These are phyloP conservation scores for Lysandra bellargus DNA, from an alignment of 2,888 invertebrate species.

Conservation along the genomic window DNA sequence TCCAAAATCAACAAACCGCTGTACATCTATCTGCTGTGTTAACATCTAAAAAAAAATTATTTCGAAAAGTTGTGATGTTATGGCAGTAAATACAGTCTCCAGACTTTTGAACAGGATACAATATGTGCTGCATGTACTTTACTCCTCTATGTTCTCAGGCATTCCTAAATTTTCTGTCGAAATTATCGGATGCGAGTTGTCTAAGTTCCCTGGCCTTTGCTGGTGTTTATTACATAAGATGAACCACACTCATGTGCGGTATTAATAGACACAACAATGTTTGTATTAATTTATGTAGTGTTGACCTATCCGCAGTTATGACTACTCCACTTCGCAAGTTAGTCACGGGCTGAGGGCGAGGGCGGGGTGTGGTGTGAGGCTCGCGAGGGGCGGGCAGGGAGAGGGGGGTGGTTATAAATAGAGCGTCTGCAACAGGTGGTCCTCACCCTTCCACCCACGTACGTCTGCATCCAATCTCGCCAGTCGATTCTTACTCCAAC, in stretches of 20 bases:
- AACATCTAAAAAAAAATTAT: no score
- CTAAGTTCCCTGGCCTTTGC: background rate
- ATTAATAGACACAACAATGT: conserved; percentile 20
- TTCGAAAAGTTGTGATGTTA: no score
- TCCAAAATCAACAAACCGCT: no score
- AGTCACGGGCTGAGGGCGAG: conserved; percentile 73
- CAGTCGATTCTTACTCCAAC: conserved; percentile 29
- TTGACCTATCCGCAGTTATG: conserved; percentile 38
- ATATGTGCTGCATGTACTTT: no score
- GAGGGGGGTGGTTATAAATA: conserved; percentile 63
- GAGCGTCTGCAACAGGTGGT: conserved; percentile 71
- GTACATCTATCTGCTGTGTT: no score
- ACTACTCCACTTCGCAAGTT: conserved; percentile 60
- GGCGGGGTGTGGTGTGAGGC: conserved; percentile 45
- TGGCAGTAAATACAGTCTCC: no score
- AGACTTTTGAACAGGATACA: no score
- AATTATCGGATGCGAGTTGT: no score
- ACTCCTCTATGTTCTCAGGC: no score
- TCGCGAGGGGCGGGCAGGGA: conserved; percentile 41
- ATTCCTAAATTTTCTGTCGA: no score
- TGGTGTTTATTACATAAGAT: background rate
- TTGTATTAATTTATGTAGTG: conserved; percentile 23
- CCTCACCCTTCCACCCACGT: conserved; percentile 52
- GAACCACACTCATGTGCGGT: conserved; percentile 3
- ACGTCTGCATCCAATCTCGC: conserved; percentile 38